Evolutionary conservation across 2,797 vertebrate genomes (phyloP).

Genomic region (Coranthus polyacanthus): DNA sequence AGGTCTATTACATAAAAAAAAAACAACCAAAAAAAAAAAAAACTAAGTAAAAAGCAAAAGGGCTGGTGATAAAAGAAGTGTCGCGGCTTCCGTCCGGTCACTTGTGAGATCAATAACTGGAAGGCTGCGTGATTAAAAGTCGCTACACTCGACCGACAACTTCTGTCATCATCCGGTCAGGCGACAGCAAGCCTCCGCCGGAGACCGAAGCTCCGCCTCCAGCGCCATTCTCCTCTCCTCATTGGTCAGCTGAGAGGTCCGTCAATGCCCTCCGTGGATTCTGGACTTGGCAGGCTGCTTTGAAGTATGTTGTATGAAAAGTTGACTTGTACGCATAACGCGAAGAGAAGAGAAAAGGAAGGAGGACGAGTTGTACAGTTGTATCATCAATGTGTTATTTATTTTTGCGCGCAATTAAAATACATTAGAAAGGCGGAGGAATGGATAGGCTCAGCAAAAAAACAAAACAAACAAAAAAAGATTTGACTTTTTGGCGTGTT

Average conservation of each 20-base stretch:
- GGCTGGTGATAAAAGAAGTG: background rate
- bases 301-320: background rate
- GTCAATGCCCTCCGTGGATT: constrained; percentile 32
- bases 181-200: constrained; percentile 77
- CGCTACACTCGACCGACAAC: constrained; percentile 63
- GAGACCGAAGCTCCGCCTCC: constrained; percentile 56
- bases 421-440: no score
- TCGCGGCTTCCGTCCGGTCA: background rate
- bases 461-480: no score
- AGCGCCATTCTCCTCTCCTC: background rate
- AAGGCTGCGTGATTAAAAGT: constrained; percentile 44
- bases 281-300: background rate
- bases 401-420: no score
- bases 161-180: constrained; percentile 87
- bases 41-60: background rate
- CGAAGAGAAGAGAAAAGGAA: no score
- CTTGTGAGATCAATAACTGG: no score
- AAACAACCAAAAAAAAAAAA: no score
- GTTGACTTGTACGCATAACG: no score
- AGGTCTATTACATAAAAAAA: background rate
- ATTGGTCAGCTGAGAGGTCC: constrained; percentile 65
- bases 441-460: no score
- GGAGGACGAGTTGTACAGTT: no score
- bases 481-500: no score
- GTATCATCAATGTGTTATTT: no score